Base-by-base conservation (phyloP, 2,797 vertebrate species). In the Labroides dimidiatus region DNA sequence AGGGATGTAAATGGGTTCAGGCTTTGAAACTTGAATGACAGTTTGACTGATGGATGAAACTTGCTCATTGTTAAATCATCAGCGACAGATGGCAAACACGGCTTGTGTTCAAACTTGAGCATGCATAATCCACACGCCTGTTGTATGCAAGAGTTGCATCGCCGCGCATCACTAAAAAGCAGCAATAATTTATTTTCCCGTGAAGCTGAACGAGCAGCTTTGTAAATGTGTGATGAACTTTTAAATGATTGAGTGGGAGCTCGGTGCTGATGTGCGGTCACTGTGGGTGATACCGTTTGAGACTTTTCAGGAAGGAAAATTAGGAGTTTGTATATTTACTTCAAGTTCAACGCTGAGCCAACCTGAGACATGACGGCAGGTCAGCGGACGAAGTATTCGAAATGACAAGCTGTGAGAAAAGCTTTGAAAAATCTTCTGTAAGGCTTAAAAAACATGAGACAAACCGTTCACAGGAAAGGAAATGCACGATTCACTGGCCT, bases 101-200 rank as follows among this genome's bases (percentile, higher is more conserved):
- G 23, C 12, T 47, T 20, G 45, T 12, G 45, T 48, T 44, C 12
- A 23, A 43, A 19, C 21, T 56, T 71, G 4, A 2, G 3, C 57
- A 23, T 59, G 6, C 50, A 65, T 27, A 48, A 54, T 45, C 8
- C 20, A 16, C 60, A n/a, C n/a, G 39, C n/a, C 17, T 14, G 12
- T 7, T 54, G 10, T n/a, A 4, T 69, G 59, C 54, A 48, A 36
- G 59, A 53, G 51, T 17, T 66, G 36, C 47, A 50, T 37, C 43
- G 43, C 24, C 11, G 39, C 41, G 52, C n/a, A 23, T 68, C 47
- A 47, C 20, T 16, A 15, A 24, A 36, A 14, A 16, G 4, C 23
- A 44, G 21, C 15, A 20, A 39, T 48, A n/a, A 64, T 23, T 12
- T 12, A n/a, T 37, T 8, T 21, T 16, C 15, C 30, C 39, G 41